Evolutionary conservation across 2,113 vertebrate genomes (phyloP), one percentile per base, ranked within the genome.

Genomic region (Nothobranchius kuhntae): DNA sequence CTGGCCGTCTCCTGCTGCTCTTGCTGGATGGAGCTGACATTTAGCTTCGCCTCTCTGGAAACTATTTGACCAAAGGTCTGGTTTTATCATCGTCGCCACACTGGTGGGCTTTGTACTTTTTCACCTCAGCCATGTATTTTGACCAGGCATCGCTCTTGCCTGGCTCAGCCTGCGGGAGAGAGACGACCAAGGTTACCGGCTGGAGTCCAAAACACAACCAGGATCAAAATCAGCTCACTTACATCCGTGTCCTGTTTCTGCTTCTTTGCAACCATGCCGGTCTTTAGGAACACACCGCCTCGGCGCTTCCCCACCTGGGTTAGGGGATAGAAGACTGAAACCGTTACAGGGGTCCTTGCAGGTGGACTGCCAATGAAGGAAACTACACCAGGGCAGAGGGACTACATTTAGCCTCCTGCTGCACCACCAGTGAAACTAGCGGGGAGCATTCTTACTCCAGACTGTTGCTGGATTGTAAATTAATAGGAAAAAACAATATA

Each of bases 221-320:
- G 26, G 3, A 7, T 9, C 14, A 15, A 21, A 21, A 21, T n/a
- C 36, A 42, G 2, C 0, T 4, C 13, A 66, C 86, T 87, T 83
- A 97, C 96, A 77, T 96, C 95, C 36, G 94, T 86, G 54, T 97
- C 96, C 69, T 87, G 83, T 94, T 96, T 97, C 92, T 94, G 95
- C 91, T 98, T 98, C 95, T 98, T 98, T 65, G 95, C 95, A 92
- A 98, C 96, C 94, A 98, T 91, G 89, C 96, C 96, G 53, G 96
- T 98, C 95, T 97, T 98, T 91, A 98, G 93, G 92, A 96, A 95
- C 93, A 98, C 95, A 55, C 96, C 96, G 79, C 96, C 95, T 94
- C 96, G 92, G 92, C 96, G 95, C 91, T 95, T 95, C 93, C 96
- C 96, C 95, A 97, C 96, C 96, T 98, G 95, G 95, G 95, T 95